These are phyloP conservation scores for Rallus limicola DNA, from an alignment of 2,113 vertebrate genomes.

Conservation along the genomic window DNA sequence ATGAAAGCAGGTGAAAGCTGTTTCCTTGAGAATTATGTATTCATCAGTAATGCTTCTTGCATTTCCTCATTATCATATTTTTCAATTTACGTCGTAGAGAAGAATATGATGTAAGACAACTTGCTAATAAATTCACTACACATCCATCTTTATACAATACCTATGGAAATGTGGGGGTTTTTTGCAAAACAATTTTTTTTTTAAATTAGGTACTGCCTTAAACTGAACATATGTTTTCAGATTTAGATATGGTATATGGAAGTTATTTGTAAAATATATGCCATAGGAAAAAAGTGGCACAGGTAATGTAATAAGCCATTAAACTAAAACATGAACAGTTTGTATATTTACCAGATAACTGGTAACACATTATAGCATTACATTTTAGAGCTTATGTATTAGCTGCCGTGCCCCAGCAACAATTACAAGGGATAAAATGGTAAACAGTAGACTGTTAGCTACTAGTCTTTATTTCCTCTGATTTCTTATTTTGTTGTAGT, in stretches of 20 bases:
- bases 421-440: background rate
- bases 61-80: constrained; percentile 37
- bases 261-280: background rate
- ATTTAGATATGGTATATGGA: background rate
- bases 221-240: background rate
- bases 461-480: background rate
- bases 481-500: background rate
- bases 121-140: constrained; percentile 1
- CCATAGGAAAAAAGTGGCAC: background rate
- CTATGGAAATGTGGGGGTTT: background rate
- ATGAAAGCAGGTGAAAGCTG: constrained; percentile 5
- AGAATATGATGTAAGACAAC: background rate
- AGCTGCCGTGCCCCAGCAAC: background rate
- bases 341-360: background rate
- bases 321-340: background rate
- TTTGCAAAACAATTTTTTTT: background rate
- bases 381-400: background rate
- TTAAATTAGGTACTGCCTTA: background rate
- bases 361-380: background rate
- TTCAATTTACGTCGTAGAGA: background rate
- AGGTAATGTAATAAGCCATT: background rate
- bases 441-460: background rate
- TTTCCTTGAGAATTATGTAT: constrained; percentile 10
- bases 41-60: constrained; percentile 9
- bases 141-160: background rate